Evolutionary conservation across 2,888 invertebrate genomes (phyloP).

Genomic region (Aphidius colemani): DNA sequence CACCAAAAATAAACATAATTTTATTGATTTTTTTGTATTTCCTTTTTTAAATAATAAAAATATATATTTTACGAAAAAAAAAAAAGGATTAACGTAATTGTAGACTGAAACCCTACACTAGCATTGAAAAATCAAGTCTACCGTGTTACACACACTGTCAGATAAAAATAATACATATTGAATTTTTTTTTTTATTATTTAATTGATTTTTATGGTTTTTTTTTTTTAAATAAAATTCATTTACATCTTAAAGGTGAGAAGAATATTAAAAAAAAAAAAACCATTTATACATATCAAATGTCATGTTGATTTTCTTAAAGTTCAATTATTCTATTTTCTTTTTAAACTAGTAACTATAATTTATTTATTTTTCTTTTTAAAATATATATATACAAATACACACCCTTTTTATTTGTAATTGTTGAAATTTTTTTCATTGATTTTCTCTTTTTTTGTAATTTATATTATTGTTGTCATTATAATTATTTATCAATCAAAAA

Average conservation of each 20-base stretch:
- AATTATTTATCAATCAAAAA: slow-evolving; percentile 9
- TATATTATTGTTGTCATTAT: slow-evolving; percentile 21
- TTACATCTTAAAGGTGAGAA: no score
- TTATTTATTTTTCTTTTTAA: no score
- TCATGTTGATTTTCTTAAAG: not conserved
- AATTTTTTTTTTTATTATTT: no score
- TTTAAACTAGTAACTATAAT: no score
- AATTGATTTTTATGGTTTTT: no score
- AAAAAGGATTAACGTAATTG: slow-evolving; percentile 44
- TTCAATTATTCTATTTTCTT: no score
- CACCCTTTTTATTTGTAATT: not conserved
- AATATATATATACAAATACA: no score
- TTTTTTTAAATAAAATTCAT: no score
- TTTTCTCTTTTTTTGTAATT: slow-evolving; percentile 8
- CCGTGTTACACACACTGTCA: no score
- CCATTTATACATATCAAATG: not conserved
- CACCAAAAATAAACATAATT: not conserved
- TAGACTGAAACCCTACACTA: slow-evolving; percentile 51
- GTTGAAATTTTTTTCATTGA: slow-evolving; percentile 6
- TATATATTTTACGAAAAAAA: not conserved
- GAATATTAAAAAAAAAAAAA: no score
- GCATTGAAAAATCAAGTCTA: not conserved
- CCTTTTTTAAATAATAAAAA: not conserved
- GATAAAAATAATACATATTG: no score
- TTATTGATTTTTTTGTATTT: not conserved